Evolutionary conservation across 1,140 invertebrate species (phyloP), one percentile per base, ranked within the genome.

Genomic region (Apocrypta bakeri): DNA sequence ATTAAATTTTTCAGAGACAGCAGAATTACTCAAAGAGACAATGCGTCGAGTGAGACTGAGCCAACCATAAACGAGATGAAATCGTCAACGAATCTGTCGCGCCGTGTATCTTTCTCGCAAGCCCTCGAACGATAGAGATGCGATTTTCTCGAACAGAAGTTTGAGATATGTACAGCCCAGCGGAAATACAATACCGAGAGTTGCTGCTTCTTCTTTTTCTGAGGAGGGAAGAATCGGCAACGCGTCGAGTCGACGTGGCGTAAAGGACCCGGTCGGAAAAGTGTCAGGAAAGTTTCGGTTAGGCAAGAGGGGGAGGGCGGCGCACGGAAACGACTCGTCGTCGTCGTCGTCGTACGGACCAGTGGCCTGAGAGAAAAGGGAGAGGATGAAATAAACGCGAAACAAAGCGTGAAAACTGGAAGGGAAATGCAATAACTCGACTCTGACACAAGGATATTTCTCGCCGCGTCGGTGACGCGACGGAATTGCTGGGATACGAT

Each of bases 381-480:
- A 33, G 82, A 25, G 71, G 80, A 66, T 71, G 74, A 84, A 88
- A 88, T 86, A 88, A 86, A 86, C 85, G 84, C 85, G 88, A 91
- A 89, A 90, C 89, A 89, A 90, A 88, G 86, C 89, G 87, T 90
- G 88, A 90, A 90, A 91, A 89, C 86, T 85, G 85, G 79, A 83
- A 80, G 81, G 73, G 84, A 89, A 89, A 90, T 87, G 88, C 88
- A 89, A 90, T 89, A 90, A 89, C 88, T 86, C 83, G 74, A 75
- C 87, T 84, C 87, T 86, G 85, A 76, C 84, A 37, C 27, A 85
- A 83, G 83, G 84, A 85, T 81, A 85, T 86, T 89, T 87, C 85
- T 85, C 85, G 84, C 61, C 78, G 79, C 85, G 82, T 31, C 29
- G 2, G 37, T 2, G 25, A 69, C 9, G 11, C 66, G 64, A 69